Evolutionary conservation across 1,140 invertebrate genomes (phyloP).

Genomic region (Phocides pigmalion): DNA sequence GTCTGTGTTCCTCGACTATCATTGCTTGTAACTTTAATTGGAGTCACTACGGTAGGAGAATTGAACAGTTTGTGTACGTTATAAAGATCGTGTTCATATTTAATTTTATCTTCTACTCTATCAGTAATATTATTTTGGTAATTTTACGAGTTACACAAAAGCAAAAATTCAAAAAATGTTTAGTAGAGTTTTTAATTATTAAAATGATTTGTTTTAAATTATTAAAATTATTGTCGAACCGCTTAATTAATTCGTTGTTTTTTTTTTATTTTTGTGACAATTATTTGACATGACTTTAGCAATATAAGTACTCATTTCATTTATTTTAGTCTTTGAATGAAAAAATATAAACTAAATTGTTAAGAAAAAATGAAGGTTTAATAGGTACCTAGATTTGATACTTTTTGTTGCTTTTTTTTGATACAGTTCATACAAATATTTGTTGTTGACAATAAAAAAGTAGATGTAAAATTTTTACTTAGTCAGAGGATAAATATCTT

Average conservation of each 20-base stretch:
- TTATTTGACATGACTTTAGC: neutral
- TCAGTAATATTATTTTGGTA: neutral
- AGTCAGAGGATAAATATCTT: too few relatives aligned
- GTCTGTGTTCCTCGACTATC: slow-evolving; percentile 27
- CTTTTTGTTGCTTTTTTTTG: too few relatives aligned
- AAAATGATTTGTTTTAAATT: neutral
- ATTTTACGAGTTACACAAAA: neutral
- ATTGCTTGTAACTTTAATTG: slow-evolving; percentile 1
- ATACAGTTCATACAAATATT: too few relatives aligned
- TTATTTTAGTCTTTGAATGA: too few relatives aligned
- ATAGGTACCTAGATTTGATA: too few relatives aligned
- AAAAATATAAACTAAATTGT: too few relatives aligned
- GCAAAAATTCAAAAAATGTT: neutral
- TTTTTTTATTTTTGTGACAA: slow-evolving; percentile 18
- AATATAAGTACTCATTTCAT: too few relatives aligned
- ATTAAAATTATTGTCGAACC: neutral
- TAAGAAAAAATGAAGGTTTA: too few relatives aligned
- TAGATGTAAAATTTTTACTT: too few relatives aligned
- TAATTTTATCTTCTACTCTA: neutral
- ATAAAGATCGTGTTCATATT: neutral
- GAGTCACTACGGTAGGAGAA: slow-evolving; percentile 3
- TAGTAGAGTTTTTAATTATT: neutral
- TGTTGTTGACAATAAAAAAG: too few relatives aligned
- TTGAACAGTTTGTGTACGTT: neutral
- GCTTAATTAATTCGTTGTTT: neutral